Conservation (phyloP, 2,113 vertebrate genomes). For the Pangasianodon gigas region DNA sequence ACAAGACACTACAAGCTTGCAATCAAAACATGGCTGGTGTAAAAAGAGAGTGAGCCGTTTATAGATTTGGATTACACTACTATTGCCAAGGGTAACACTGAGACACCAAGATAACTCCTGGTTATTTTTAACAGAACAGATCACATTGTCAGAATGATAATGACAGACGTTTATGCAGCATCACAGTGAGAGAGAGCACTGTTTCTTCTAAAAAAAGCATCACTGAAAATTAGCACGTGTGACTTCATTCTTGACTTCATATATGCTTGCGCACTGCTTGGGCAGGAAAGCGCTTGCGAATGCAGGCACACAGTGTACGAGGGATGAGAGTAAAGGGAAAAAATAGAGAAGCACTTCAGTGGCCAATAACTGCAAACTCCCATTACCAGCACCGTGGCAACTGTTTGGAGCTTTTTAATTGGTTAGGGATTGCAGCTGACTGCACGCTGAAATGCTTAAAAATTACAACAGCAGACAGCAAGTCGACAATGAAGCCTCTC, state of each 20-base stretch:
- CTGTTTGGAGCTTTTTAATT: constrained; percentile 51
- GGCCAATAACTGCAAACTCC: constrained; percentile 17
- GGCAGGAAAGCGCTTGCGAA: not conserved
- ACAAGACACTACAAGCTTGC: not conserved
- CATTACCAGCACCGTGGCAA: constrained; percentile 33
- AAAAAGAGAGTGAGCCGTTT: not conserved
- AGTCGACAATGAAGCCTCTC: constrained; percentile 32
- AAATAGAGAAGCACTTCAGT: constrained; percentile 9
- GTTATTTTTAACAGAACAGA: not conserved
- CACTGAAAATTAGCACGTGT: not conserved
- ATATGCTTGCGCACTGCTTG: not conserved
- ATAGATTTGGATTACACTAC: not conserved
- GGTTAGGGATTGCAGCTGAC: constrained; percentile 25
- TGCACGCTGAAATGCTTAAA: constrained; percentile 5
- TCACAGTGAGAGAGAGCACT: not conserved
- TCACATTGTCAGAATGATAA: not conserved
- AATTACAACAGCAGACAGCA: constrained; percentile 23
- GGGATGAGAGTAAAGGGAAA: not conserved
- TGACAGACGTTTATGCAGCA: not conserved
- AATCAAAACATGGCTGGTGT: not conserved
- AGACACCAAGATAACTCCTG: not conserved
- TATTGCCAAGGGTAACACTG: not conserved
- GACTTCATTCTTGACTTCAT: not conserved
- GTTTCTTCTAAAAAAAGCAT: not conserved
- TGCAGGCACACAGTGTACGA: not conserved